Base-by-base conservation (phyloP, 2,888 invertebrate genomes). In the Eubasilissa splendida region DNA sequence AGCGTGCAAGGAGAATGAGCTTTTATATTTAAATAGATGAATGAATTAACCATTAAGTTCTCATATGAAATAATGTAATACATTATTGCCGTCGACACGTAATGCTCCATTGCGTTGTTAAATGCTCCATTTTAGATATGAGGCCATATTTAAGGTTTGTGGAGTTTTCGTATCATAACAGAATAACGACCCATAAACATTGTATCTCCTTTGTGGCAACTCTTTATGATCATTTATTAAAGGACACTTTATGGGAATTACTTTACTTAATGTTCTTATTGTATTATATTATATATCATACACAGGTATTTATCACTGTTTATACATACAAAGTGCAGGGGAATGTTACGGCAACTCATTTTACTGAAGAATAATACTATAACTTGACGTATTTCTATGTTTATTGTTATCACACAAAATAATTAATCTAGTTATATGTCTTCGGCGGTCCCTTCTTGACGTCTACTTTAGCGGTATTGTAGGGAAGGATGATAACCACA, bases 181-280 rank as follows among this genome's bases (percentile, higher is more conserved):
- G 31, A 79, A 74, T 79, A 79, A 79, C 74, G 66, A 54, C 74
- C 66, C 66, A 66, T 79, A 75, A 79, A 79, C 59, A 14, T 79
- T 74, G 50, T 65, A 79, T 33, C 53, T 65, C 58, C 58, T 65
- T 79, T 74, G 42, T 60, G 66, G 50, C 22, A 65, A 79, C 70
- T 59, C 42, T 66, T 79, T 74, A 79, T 65, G 79, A 74, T 56
- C 73, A 59, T 74, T 71, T 76, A 76, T 76, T 14, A 66, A n/a
- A 54, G 74, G 68, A 22, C 52, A n/a, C n/a, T 68, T 42, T 42
- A 42, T 42, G 42, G 42, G 42, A 42, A 42, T 42, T 42, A 42
- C 42, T 11, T 63, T 33, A 33, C 63, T 33, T 11, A 22, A 42
- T 42, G 42, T 42, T 7, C 42, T 42, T 42, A 42, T 42, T 42